Evolutionary conservation across 2,113 vertebrate species (phyloP).

Genomic region (Phodopus roborovskii): DNA sequence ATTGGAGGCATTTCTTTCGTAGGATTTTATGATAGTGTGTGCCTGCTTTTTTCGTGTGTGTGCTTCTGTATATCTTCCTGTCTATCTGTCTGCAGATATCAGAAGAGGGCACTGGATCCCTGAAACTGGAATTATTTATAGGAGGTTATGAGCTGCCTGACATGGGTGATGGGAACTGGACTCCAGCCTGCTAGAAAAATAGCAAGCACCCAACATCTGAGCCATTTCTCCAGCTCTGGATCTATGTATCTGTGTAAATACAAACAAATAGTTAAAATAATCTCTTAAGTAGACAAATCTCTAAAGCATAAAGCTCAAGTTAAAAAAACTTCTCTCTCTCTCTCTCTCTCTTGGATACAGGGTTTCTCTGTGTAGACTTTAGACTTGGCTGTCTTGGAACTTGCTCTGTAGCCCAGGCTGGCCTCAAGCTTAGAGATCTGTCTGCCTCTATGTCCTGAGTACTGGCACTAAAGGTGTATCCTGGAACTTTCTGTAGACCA

Average conservation of each 20-base stretch:
- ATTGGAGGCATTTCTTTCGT: not conserved
- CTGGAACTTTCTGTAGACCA: too few species aligned
- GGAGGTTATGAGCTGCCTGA: not conserved
- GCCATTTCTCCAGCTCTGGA: not conserved
- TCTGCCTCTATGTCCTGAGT: too few species aligned
- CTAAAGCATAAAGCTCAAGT: slow-evolving; percentile 5
- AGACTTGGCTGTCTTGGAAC: too few species aligned
- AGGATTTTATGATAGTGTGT: slow-evolving; percentile 27
- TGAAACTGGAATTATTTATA: not conserved
- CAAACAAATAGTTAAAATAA: not conserved
- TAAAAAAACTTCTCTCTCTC: not conserved
- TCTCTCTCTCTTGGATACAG: not conserved
- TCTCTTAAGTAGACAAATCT: not conserved
- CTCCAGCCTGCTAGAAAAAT: not conserved
- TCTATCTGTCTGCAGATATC: not conserved
- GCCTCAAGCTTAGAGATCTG: too few species aligned
- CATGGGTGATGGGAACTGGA: not conserved
- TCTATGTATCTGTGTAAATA: not conserved
- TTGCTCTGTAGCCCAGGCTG: too few species aligned
- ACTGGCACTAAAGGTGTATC: too few species aligned
- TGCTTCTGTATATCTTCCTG: not conserved
- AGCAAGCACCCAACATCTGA: not conserved
- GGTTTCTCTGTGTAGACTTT: too few species aligned
- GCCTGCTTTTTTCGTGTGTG: not conserved
- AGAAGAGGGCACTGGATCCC: not conserved